A percentile compares a stretch with the other conserved stretches of the same genome.
Conservation (phyloP, 2,888 invertebrate species). For the Cyclophora albipunctata region DNA sequence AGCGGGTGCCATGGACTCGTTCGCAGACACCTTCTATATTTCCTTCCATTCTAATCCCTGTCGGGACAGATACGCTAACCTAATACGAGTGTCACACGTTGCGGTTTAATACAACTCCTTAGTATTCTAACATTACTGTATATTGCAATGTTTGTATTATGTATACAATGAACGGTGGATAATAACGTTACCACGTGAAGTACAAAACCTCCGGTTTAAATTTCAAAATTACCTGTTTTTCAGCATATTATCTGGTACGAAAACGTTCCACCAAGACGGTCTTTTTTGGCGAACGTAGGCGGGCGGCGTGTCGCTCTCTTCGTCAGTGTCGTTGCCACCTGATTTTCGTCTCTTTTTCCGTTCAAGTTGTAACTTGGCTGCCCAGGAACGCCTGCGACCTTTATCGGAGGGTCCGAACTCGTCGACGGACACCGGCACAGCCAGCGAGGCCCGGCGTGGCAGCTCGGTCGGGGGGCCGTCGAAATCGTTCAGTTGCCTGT, state of each 20-base stretch:
- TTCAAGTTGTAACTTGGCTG: conserved; percentile 67
- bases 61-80: conserved; percentile 29
- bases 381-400: conserved; percentile 80
- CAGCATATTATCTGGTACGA: conserved; percentile 84
- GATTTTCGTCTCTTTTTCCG: conserved; percentile 75
- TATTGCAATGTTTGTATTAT: conserved; percentile 2
- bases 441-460: conserved; percentile 65
- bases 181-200: no score
- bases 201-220: conserved; percentile 3
- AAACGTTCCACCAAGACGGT: conserved; percentile 93
- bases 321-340: conserved; percentile 60
- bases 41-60: conserved; percentile 47
- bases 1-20: conserved; percentile 45
- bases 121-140: background rate
- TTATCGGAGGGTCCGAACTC: conserved; percentile 59
- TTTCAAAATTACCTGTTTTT: conserved; percentile 75
- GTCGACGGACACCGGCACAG: conserved; percentile 51
- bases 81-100: conserved; percentile 17
- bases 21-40: conserved; percentile 22
- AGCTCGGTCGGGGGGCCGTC: conserved; percentile 57
- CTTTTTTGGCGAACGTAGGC: conserved; percentile 80
- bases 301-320: conserved; percentile 56
- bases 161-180: conserved; percentile 2
- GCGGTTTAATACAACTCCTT: conserved; percentile 22
- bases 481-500: conserved; percentile 61